A percentile compares a stretch with the other conserved stretches of the same genome.
These are phyloP conservation scores for Metopia argyrocephala DNA, from an alignment of 2,888 invertebrate species.

Conservation along the genomic window DNA sequence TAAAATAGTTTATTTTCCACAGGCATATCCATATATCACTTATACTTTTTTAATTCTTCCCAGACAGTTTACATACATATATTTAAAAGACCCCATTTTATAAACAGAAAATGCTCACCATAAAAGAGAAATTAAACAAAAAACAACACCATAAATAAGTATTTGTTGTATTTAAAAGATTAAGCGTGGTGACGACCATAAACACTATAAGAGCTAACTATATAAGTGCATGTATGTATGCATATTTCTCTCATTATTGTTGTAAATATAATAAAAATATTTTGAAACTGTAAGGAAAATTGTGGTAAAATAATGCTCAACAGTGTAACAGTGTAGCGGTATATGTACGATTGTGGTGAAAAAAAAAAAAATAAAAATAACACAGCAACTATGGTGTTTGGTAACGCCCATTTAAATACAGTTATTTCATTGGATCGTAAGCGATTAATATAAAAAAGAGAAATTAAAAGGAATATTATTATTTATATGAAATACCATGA, in stretches of 20 bases:
- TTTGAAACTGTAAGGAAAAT: neutral
- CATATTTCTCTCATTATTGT: neutral
- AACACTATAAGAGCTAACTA: too few relatives aligned
- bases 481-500: slow-evolving; percentile 23
- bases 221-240: too few relatives aligned
- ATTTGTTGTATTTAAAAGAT: slow-evolving; percentile 20
- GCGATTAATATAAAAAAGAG: slow-evolving; percentile 72
- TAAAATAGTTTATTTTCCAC: too few relatives aligned
- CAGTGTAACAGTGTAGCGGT: slow-evolving; percentile 15
- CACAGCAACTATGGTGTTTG: slow-evolving; percentile 78
- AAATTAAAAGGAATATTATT: slow-evolving; percentile 68
- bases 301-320: neutral
- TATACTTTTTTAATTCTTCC: too few relatives aligned
- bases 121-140: too few relatives aligned
- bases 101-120: too few relatives aligned
- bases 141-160: neutral
- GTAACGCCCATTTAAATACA: slow-evolving; percentile 79
- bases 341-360: neutral
- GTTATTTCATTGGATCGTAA: slow-evolving; percentile 78
- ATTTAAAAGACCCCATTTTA: too few relatives aligned
- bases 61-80: too few relatives aligned
- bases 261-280: neutral
- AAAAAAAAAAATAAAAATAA: slow-evolving; percentile 10
- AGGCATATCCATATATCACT: too few relatives aligned
- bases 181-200: slow-evolving; percentile 47